Percentiles rank a stretch among this genome's conserved stretches.
phyloP scores from a whole-genome alignment of 2,113 vertebrate genomes.

The Pterophyllum scalare region DNA sequence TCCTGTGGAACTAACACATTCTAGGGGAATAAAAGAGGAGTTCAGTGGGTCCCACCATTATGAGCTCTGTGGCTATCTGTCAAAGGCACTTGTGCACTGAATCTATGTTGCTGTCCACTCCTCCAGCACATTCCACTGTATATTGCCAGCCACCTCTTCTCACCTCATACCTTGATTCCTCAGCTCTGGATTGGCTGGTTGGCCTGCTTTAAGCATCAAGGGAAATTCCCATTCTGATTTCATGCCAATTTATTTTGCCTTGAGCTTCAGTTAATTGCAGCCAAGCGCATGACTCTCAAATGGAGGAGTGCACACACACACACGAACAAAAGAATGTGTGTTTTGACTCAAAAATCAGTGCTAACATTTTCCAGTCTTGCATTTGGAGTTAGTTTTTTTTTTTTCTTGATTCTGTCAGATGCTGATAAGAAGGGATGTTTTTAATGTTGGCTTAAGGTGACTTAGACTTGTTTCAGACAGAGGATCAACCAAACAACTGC shows the following conservation, averaged over 20 bases:
- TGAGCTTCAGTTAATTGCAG: conserved; percentile 16
- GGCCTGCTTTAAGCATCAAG: neutral
- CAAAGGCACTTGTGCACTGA: conserved; percentile 8
- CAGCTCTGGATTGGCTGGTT: neutral
- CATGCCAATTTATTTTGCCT: conserved; percentile 28
- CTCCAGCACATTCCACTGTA: conserved; percentile 46
- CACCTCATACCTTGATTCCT: neutral
- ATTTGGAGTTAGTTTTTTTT: neutral
- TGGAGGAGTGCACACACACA: neutral
- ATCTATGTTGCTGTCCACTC: conserved; percentile 24
- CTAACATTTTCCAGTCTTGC: neutral
- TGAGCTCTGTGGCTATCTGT: neutral
- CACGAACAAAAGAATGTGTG: conserved; percentile 24
- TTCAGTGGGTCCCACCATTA: neutral
- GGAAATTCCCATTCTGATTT: conserved; percentile 32
- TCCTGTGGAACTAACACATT: neutral
- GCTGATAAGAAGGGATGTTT: neutral
- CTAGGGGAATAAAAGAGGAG: neutral
- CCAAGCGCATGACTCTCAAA: conserved; percentile 5
- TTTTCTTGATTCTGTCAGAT: neutral
- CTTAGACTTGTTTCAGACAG: no score
- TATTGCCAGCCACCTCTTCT: conserved; percentile 12
- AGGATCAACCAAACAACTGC: neutral
- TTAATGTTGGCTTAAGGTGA: neutral
- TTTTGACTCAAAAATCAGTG: conserved; percentile 13